A percentile compares a stretch with the other conserved stretches of the same genome.
phyloP scores from a whole-genome alignment of 2,888 invertebrate species.

The Falcaria lacertinaria region DNA sequence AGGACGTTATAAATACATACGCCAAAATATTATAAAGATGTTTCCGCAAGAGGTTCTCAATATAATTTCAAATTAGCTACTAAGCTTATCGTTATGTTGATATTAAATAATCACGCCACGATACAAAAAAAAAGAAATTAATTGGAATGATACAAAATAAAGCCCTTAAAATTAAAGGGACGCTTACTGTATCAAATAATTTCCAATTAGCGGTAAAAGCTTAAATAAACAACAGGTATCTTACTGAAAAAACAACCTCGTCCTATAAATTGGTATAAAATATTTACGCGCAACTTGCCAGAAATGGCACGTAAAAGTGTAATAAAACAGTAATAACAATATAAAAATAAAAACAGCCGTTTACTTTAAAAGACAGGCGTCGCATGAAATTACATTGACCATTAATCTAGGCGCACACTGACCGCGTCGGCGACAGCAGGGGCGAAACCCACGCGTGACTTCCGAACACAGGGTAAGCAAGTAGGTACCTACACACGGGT shows the following conservation, averaged over 20 bases:
- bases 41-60: too few relatives aligned
- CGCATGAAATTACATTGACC: constrained; percentile 24
- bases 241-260: not conserved
- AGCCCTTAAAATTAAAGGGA: constrained; percentile 3
- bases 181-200: not conserved
- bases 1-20: too few relatives aligned
- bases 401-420: constrained; percentile 21
- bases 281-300: not conserved
- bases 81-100: not conserved
- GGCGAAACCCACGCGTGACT: constrained; percentile 9
- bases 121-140: too few relatives aligned
- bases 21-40: too few relatives aligned
- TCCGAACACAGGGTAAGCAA: not conserved
- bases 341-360: not conserved
- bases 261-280: not conserved
- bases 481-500: constrained; percentile 2
- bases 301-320: not conserved
- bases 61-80: too few relatives aligned
- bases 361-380: constrained; percentile 3
- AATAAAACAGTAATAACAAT: not conserved
- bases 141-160: constrained; percentile 1
- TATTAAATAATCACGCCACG: not conserved
- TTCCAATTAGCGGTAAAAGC: not conserved
- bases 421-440: constrained; percentile 14
- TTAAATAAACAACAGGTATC: not conserved